Conservation (phyloP, 2,113 vertebrate species). For the Antechinus stuartii region DNA sequence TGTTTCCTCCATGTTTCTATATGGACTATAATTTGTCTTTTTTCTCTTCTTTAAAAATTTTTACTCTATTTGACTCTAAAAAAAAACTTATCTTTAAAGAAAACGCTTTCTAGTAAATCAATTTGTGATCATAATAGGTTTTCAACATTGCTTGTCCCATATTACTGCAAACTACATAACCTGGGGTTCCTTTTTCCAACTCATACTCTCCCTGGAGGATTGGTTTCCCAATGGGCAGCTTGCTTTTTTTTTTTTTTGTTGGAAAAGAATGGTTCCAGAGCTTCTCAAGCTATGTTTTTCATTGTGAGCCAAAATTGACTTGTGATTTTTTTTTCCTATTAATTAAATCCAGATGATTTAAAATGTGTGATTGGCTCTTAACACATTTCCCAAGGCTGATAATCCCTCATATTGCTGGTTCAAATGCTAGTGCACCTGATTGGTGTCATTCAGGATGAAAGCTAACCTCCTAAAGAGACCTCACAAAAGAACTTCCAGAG, state of each 20-base stretch:
- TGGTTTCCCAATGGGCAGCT: neutral
- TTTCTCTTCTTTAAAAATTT: neutral
- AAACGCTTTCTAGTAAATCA: neutral
- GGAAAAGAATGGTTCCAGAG: neutral
- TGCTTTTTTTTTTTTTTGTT: neutral
- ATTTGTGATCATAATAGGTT: neutral
- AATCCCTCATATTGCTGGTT: slow-evolving; percentile 60
- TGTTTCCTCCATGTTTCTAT: neutral
- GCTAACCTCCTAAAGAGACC: slow-evolving; percentile 34
- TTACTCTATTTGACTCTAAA: neutral
- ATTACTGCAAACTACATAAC: neutral
- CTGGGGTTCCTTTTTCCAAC: neutral
- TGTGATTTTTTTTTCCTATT: slow-evolving; percentile 47
- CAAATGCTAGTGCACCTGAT: slow-evolving; percentile 56
- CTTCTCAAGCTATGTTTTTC: slow-evolving; percentile 25
- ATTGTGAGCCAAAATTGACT: slow-evolving; percentile 38
- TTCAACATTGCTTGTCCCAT: neutral
- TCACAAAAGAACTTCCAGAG: neutral
- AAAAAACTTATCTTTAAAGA: neutral
- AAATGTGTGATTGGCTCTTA: slow-evolving; percentile 53
- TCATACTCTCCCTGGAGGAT: neutral
- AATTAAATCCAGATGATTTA: slow-evolving; percentile 17
- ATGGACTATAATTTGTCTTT: neutral
- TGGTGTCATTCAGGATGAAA: slow-evolving; percentile 26
- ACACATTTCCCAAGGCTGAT: slow-evolving; percentile 32